These are phyloP conservation scores for Ectemnius cavifrons DNA, from an alignment of 2,888 invertebrate species.

Conservation along the genomic window DNA sequence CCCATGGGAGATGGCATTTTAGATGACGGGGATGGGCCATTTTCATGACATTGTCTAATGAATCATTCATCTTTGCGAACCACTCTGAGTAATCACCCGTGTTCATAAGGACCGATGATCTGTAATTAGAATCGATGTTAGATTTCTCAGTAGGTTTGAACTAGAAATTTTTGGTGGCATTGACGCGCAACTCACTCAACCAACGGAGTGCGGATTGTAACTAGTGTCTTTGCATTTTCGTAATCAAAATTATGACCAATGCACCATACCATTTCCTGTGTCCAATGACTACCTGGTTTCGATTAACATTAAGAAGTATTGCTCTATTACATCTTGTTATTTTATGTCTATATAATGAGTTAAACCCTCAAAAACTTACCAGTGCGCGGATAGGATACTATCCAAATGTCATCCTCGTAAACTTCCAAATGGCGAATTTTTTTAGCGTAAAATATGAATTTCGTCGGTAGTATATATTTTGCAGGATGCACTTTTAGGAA, in stretches of 20 bases:
- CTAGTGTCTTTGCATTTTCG: conserved; percentile 82
- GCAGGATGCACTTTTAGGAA: conserved; percentile 88
- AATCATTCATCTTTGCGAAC: conserved; percentile 81
- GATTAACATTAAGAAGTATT: no score
- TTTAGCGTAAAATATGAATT: conserved; percentile 84
- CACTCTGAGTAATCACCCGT: conserved; percentile 68
- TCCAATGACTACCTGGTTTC: conserved; percentile 90
- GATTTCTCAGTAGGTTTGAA: neutral
- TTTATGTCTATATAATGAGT: no score
- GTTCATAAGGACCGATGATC: conserved; percentile 71
- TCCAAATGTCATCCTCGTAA: conserved; percentile 88
- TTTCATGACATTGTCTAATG: conserved; percentile 85
- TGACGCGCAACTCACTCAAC: conserved; percentile 66
- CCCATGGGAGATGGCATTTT: conserved; percentile 87
- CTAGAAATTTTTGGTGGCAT: neutral
- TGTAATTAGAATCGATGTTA: conserved; percentile 30
- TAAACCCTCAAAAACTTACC: conserved; percentile 79
- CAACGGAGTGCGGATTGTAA: conserved; percentile 81
- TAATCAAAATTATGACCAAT: conserved; percentile 89
- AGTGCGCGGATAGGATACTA: conserved; percentile 93
- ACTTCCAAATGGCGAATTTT: conserved; percentile 86
- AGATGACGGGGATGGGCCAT: conserved; percentile 86
- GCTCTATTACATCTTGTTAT: no score
- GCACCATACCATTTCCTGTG: conserved; percentile 96
- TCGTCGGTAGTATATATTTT: conserved; percentile 84